Evolutionary conservation across 2,113 vertebrate genomes (phyloP).

Genomic region (Labeo rohita): DNA sequence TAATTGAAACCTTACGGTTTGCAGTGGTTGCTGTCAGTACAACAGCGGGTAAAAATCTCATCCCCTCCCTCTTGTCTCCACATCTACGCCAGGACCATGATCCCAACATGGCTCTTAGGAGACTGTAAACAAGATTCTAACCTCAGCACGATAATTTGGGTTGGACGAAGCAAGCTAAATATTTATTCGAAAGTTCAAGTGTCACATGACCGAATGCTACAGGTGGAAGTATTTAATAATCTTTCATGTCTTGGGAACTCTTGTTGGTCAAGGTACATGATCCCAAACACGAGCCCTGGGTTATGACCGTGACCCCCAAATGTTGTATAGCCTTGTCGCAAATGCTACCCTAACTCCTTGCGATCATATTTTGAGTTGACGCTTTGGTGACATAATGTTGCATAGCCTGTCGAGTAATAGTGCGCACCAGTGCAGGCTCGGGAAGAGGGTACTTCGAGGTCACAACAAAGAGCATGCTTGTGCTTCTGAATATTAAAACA

Average conservation of each 20-base stretch:
- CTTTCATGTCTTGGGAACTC: neutral
- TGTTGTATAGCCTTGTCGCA: neutral
- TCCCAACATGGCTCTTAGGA: constrained; percentile 6
- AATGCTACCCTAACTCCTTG: neutral
- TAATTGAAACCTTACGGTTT: constrained; percentile 71
- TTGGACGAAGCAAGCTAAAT: neutral
- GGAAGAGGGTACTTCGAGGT: neutral
- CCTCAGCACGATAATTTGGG: neutral
- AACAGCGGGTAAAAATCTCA: constrained; percentile 28
- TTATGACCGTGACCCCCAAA: constrained; percentile 1
- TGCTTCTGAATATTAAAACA: neutral
- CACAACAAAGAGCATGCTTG: neutral
- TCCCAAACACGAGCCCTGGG: neutral
- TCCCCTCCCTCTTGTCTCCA: constrained; percentile 26
- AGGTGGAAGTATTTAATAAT: neutral
- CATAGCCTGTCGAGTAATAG: neutral
- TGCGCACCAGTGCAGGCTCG: neutral
- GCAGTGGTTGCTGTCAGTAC: constrained; percentile 66
- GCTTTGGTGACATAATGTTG: neutral
- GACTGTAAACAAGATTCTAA: constrained; percentile 12
- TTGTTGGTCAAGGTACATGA: neutral
- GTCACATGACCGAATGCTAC: neutral
- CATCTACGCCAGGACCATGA: neutral
- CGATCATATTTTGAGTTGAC: neutral
- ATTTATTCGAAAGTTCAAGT: constrained; percentile 2